phyloP scores from a whole-genome alignment of 2,113 vertebrate genomes.

The Periophthalmus modestus region DNA sequence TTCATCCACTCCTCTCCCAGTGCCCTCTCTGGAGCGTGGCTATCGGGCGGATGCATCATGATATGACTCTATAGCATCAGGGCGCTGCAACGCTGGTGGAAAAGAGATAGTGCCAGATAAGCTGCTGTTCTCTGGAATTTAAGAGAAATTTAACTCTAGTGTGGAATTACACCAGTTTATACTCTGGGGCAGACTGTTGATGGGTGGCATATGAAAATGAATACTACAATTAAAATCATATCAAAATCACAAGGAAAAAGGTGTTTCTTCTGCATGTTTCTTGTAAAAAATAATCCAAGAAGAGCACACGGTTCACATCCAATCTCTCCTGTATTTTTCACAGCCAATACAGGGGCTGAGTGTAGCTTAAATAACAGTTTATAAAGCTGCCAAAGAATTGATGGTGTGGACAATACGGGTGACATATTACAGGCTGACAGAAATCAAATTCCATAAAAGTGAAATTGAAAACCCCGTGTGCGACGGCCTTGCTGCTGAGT shows the following conservation, averaged over 20 bases:
- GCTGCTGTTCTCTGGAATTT: slow-evolving; percentile 56
- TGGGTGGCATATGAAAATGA: not conserved
- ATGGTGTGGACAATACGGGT: slow-evolving; percentile 78
- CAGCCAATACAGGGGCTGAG: slow-evolving; percentile 68
- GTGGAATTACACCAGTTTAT: not conserved
- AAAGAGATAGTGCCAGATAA: slow-evolving; percentile 82
- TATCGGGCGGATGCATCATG: slow-evolving; percentile 77
- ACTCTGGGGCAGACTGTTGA: not conserved
- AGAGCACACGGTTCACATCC: slow-evolving; percentile 52
- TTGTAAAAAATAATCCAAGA: slow-evolving; percentile 23
- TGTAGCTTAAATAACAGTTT: slow-evolving; percentile 82
- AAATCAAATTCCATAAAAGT: slow-evolving; percentile 83
- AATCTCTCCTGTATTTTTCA: slow-evolving; percentile 78
- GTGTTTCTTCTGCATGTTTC: not conserved
- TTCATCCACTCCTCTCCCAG: slow-evolving; percentile 42
- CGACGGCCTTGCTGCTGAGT: slow-evolving; percentile 68
- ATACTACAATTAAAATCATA: not conserved
- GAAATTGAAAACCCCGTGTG: slow-evolving; percentile 78
- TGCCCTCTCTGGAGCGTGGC: slow-evolving; percentile 60
- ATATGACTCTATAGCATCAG: slow-evolving; percentile 58
- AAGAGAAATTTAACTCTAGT: slow-evolving; percentile 15
- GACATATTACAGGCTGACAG: slow-evolving; percentile 79
- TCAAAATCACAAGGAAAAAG: slow-evolving; percentile 18
- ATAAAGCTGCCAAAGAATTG: slow-evolving; percentile 80
- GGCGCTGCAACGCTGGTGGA: slow-evolving; percentile 73